phyloP scores from a whole-genome alignment of 1,140 invertebrate species.

The Drosophila rhopaloa region DNA sequence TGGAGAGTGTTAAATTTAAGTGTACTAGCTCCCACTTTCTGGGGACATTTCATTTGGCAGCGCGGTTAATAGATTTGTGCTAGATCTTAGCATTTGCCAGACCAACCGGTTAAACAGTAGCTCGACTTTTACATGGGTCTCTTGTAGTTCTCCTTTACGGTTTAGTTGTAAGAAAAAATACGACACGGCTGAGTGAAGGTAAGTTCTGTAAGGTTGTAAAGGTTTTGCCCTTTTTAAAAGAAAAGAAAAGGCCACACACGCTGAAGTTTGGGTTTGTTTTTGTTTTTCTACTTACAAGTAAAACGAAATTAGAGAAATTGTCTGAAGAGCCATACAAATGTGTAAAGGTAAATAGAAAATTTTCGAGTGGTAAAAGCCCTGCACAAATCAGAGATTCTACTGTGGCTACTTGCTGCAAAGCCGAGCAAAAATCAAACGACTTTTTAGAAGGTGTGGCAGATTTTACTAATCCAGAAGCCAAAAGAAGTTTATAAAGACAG shows the following conservation, averaged over 20 bases:
- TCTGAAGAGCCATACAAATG: conserved; percentile 38
- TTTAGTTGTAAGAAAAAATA: conserved; percentile 30
- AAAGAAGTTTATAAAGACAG: conserved; percentile 12
- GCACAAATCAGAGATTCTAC: conserved; percentile 17
- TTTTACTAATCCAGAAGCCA: conserved; percentile 56
- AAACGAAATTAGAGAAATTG: conserved; percentile 46
- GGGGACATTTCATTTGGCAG: conserved; percentile 26
- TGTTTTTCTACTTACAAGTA: conserved; percentile 32
- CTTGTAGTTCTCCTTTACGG: conserved; percentile 22
- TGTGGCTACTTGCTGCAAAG: conserved; percentile 17
- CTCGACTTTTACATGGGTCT: conserved; percentile 36
- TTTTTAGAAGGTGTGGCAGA: conserved; percentile 16
- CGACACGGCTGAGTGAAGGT: conserved; percentile 24
- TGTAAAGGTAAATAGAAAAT: conserved; percentile 38
- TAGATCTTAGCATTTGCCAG: conserved; percentile 21
- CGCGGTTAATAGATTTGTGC: conserved; percentile 37
- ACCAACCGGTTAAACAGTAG: conserved; percentile 48
- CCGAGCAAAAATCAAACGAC: conserved; percentile 19
- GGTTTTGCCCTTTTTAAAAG: conserved; percentile 20
- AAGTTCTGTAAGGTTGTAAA: conserved; percentile 25
- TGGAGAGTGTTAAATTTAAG: conserved; percentile 1
- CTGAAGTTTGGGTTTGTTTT: conserved; percentile 9
- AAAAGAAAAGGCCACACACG: conserved; percentile 38
- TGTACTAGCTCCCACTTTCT: conserved; percentile 4
- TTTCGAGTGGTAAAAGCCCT: conserved; percentile 33